Conservation (phyloP, 2,888 invertebrate genomes). For the Thymelicus lineola region DNA sequence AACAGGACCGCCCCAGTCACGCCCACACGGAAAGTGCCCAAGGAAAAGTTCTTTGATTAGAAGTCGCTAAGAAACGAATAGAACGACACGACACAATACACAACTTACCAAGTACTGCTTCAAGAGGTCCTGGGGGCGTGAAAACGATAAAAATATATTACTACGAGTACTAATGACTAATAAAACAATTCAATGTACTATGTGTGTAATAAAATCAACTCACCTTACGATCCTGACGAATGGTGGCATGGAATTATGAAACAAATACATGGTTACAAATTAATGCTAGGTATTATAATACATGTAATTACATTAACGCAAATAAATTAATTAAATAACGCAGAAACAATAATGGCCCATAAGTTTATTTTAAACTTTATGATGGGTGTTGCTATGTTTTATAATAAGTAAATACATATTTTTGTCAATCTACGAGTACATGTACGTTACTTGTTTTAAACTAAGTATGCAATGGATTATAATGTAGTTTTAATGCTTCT, state of each 20-base stretch:
- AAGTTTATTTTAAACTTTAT: no score
- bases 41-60: slow-evolving; percentile 11
- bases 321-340: no score
- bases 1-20: not conserved
- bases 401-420: no score
- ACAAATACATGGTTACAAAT: slow-evolving; percentile 42
- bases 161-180: slow-evolving; percentile 34
- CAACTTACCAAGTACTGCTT: slow-evolving; percentile 71
- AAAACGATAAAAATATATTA: slow-evolving; percentile 51
- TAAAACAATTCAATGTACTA: slow-evolving; percentile 5
- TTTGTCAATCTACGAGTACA: no score
- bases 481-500: no score
- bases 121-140: slow-evolving; percentile 78
- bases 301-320: no score
- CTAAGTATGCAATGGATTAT: no score
- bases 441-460: no score
- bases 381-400: no score
- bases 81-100: not conserved
- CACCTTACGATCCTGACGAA: slow-evolving; percentile 73
- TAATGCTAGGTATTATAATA: no score
- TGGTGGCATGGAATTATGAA: slow-evolving; percentile 47
- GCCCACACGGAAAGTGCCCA: slow-evolving; percentile 3
- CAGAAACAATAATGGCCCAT: no score
- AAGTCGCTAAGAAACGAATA: not conserved
- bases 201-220: slow-evolving; percentile 48